Evolutionary conservation across 2,888 invertebrate genomes (phyloP), one percentile per base, ranked within the genome.

Genomic region (Parnassius smintheus): DNA sequence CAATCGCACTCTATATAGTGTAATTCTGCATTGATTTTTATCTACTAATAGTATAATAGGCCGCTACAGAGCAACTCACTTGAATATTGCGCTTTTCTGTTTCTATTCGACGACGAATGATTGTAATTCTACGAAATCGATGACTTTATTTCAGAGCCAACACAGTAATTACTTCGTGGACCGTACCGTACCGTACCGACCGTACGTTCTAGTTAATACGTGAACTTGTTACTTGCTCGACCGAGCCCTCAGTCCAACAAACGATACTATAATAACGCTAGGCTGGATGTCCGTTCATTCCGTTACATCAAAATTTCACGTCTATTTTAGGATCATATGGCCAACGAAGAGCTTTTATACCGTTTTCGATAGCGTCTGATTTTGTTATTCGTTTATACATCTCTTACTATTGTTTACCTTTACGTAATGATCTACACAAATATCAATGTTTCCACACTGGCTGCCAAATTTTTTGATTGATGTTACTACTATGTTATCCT

Each of bases 1-100:
- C 67, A 68, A 66, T 71, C 66, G 66, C 65, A 64, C 58, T 70
- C 64, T 67, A 66, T 61, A 67, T 65, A 58, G 68, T 65, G 67
- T 68, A 67, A 65, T 70, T 61, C 65, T 70, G 57, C 65, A 65
- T 66, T 59, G 56, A 54, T 66, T 68, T 69, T 68, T 57, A 59
- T 62, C 59, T 62, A 62, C 65, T 68, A 62, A 64, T 49, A 65
- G 50, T 56, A 62, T 66, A 63, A 66, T 68, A 61, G 44, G 59
- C 11, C 56, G 46, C 59, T 51, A 46, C 44, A 49, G 35, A 35
- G 46, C 41, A 58, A 13, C 35, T 41, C 51, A 42, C 49, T 49
- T n/a, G 7, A 55, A 35, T 22, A 12, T 49, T 12, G 18, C 50
- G 35, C 13, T 11, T 10, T 41, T 45, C 35, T 56, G 49, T 10